Evolutionary conservation across 2,113 vertebrate genomes (phyloP), one percentile per base, ranked within the genome.

Genomic region (Spilogale gracilis): DNA sequence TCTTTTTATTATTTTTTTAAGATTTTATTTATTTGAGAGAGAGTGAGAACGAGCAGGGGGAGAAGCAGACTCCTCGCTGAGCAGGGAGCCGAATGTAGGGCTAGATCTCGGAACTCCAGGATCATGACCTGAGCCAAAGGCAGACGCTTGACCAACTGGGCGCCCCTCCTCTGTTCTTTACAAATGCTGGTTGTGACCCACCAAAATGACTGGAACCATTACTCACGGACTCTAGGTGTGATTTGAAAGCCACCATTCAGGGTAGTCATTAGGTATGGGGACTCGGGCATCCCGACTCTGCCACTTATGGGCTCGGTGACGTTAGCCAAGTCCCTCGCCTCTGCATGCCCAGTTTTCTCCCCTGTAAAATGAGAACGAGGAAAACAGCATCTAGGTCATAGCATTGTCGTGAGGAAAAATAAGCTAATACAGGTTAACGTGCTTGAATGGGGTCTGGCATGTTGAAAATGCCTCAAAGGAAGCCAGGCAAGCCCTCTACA

Each of bases 181-280:
- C 10, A 48, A 91, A 32, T 54, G 16, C 48, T 21, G 32, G 30
- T 73, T 48, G 9, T n/a, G 13, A 12, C 32, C 56, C 16, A 0
- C 11, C 21, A 16, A n/a, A 60, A 11, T 27, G 87, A 54, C 48
- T 6, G 5, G 14, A 25, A n/a, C 43, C 32, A 0, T 48, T 17
- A 3, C 45, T 3, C 30, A 6, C 2, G 8, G 93, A 23, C 58
- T 12, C 6, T 0, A 0, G 1, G 12, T 65, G 32, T 0, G 14
- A 45, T 13, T n/a, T 38, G 50, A 48, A 54, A 43, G 43, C 43
- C 3, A 2, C 54, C 0, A 1, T 58, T 48, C 1, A 14, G 50
- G n/a, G 45, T n/a, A 16, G 25, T 18, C 1, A 2, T 23, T 18
- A 61, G 58, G 48, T 27, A 3, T 20, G 0, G 20, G 20, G 5